A percentile compares a stretch with the other conserved stretches of the same genome.
These are phyloP conservation scores for Eupristina koningsbergeri DNA, from an alignment of 1,140 invertebrate genomes.

Conservation along the genomic window DNA sequence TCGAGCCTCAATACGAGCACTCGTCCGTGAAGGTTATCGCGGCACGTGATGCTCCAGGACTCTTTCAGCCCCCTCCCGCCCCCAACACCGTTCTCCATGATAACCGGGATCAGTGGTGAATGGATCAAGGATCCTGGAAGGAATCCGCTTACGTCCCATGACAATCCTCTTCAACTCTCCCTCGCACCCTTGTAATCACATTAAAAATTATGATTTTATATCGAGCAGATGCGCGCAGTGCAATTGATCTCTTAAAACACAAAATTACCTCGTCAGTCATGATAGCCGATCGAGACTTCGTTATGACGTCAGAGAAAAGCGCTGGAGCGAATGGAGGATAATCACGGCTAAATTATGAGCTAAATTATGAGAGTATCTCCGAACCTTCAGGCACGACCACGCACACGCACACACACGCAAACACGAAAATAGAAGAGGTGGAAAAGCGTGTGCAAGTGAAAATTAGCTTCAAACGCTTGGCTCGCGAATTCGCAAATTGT, in stretches of 20 bases:
- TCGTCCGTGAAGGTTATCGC: conserved; percentile 61
- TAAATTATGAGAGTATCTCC: too few species aligned
- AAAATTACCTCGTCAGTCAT: conserved; percentile 73
- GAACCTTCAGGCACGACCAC: too few species aligned
- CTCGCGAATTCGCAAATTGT: background rate
- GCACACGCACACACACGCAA: too few species aligned
- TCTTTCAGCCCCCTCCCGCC: background rate
- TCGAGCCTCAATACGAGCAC: conserved; percentile 59
- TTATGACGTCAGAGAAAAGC: conserved; percentile 69
- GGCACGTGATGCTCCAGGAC: background rate
- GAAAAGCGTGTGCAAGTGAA: background rate
- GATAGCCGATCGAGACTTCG: conserved; percentile 71
- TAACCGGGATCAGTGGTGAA: background rate
- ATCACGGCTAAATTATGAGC: conserved; percentile 56
- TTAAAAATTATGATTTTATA: too few species aligned
- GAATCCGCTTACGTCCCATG: conserved; percentile 5
- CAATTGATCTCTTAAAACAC: too few species aligned
- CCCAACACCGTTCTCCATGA: background rate
- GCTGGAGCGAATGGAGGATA: conserved; percentile 64
- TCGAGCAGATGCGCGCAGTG: background rate
- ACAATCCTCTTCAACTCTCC: too few species aligned
- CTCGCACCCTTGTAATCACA: too few species aligned
- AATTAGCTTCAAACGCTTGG: too few species aligned
- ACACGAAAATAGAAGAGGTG: conserved; percentile 39
- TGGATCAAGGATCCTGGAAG: conserved; percentile 2